Evolutionary conservation across 2,797 vertebrate species (phyloP).

Genomic region (Typhlichthys subterraneus): DNA sequence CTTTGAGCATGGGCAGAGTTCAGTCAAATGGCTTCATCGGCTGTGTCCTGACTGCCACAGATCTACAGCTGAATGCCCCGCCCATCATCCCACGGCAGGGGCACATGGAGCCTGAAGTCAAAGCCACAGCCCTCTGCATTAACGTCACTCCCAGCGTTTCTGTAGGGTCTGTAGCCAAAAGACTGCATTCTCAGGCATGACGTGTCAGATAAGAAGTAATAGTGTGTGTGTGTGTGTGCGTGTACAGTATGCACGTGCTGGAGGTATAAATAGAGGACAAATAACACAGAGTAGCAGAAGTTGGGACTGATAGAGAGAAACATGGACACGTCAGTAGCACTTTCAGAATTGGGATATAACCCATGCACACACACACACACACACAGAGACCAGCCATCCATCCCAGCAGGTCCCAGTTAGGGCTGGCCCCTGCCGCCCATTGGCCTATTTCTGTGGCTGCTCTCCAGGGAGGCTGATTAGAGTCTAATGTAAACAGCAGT

Average conservation of each 20-base stretch:
- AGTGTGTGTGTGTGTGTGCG: slow-evolving; percentile 16
- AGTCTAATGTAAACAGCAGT: slow-evolving; percentile 79
- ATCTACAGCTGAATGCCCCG: too few species aligned
- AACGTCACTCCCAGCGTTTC: neutral
- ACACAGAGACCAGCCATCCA: slow-evolving; percentile 33
- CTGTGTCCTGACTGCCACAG: too few species aligned
- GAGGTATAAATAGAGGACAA: neutral
- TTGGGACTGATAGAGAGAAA: neutral
- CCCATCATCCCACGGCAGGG: too few species aligned
- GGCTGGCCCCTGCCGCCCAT: slow-evolving; percentile 56
- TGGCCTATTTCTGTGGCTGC: slow-evolving; percentile 71
- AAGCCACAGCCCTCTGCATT: neutral
- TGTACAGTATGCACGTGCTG: neutral
- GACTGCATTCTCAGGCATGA: slow-evolving; percentile 3
- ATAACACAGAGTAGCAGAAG: slow-evolving; percentile 1
- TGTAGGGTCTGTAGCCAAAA: neutral
- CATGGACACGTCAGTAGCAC: neutral
- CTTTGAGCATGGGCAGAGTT: too few species aligned
- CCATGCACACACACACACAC: slow-evolving; percentile 4
- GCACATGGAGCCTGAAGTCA: too few species aligned
- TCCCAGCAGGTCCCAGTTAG: slow-evolving; percentile 38
- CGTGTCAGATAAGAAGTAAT: neutral
- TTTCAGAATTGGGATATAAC: neutral
- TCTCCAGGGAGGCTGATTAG: slow-evolving; percentile 80
- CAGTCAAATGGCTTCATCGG: too few species aligned